A percentile compares a stretch with the other conserved stretches of the same genome.
Evolutionary conservation across 2,797 vertebrate genomes (phyloP).

Genomic region (Heliangelus exortis): DNA sequence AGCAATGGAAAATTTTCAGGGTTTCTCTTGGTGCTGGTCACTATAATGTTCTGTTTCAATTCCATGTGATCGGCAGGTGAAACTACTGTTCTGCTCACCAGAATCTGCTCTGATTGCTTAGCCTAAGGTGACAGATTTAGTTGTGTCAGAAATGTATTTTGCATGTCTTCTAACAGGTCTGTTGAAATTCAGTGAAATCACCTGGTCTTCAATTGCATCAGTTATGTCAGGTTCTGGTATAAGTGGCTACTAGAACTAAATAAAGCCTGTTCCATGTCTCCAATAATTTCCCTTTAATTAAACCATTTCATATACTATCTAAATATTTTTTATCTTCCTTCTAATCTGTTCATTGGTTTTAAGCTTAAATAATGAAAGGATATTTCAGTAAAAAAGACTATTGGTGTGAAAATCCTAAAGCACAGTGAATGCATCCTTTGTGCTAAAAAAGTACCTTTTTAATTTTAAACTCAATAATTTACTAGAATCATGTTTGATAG

Average conservation of each 20-base stretch:
- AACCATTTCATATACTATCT: not conserved
- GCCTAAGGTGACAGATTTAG: not conserved
- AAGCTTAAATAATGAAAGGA: not conserved
- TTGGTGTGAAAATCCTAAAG: not conserved
- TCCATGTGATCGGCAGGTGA: rapidly evolving
- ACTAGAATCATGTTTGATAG: not conserved
- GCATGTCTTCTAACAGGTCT: not conserved
- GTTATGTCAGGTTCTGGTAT: not conserved
- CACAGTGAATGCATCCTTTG: not conserved
- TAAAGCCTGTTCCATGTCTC: not conserved
- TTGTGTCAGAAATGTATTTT: not conserved
- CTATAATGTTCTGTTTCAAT: rapidly evolving
- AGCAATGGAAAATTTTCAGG: not conserved
- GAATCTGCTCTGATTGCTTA: not conserved
- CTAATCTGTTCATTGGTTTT: not conserved
- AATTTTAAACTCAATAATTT: not conserved
- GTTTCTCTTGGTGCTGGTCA: not conserved
- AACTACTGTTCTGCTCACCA: rapidly evolving
- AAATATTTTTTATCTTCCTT: not conserved
- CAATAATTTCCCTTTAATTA: not conserved
- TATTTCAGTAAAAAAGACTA: not conserved
- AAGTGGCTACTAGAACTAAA: not conserved
- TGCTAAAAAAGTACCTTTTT: not conserved
- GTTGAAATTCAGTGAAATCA: not conserved
- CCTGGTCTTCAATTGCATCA: not conserved